Evolutionary conservation across 2,888 invertebrate species (phyloP).

Genomic region (Habrosyne pyritoides): DNA sequence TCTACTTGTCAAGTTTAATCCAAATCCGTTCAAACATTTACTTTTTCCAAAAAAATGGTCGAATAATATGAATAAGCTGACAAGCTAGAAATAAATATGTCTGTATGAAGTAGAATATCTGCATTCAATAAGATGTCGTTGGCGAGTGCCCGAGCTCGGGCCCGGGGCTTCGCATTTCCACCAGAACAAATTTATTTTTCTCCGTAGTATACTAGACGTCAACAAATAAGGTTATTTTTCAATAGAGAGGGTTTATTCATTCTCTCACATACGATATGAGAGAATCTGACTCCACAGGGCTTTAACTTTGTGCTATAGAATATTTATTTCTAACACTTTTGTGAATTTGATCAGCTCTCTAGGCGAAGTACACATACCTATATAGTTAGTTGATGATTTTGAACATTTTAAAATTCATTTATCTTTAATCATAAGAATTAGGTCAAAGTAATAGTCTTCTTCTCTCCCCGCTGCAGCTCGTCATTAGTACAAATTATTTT

Average conservation of each 20-base stretch:
- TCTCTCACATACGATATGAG: conserved; percentile 52
- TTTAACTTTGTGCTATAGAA: conserved; percentile 3
- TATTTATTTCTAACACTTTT: no score
- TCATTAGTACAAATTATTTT: conserved; percentile 33
- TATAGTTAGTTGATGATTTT: no score
- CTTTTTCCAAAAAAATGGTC: no score
- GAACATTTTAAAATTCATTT: no score
- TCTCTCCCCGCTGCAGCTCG: conserved; percentile 23
- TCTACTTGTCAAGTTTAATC: not conserved
- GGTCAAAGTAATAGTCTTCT: conserved; percentile 18
- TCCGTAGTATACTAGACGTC: conserved; percentile 75
- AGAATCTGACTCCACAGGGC: conserved; percentile 25
- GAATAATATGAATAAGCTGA: conserved; percentile 8
- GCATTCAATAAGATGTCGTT: conserved; percentile 67
- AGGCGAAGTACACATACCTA: no score
- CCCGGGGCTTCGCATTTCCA: conserved; percentile 65
- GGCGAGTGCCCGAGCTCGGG: conserved; percentile 61
- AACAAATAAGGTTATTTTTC: conserved; percentile 81
- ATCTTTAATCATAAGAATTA: conserved; percentile 8
- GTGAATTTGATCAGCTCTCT: no score
- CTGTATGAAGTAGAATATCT: conserved; percentile 48
- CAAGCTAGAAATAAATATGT: conserved; percentile 42
- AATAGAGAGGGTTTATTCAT: conserved; percentile 66
- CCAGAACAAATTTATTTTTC: conserved; percentile 75
- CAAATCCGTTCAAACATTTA: not conserved